Evolutionary conservation across 2,797 vertebrate genomes (phyloP).

Genomic region (Characodon lateralis): DNA sequence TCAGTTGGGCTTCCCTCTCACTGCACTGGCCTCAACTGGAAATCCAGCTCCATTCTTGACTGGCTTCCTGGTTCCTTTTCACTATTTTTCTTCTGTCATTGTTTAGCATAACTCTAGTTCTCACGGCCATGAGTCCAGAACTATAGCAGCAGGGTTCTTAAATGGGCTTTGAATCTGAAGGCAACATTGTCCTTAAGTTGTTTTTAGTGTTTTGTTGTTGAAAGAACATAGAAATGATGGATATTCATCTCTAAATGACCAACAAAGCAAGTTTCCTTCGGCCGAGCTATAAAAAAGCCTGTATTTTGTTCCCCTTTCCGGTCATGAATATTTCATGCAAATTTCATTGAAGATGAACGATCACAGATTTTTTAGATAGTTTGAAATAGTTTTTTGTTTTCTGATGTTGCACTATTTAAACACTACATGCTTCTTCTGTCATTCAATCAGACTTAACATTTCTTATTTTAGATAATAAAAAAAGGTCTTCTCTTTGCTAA

Average conservation of each 20-base stretch:
- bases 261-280: not conserved
- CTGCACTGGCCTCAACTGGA: conserved; percentile 7
- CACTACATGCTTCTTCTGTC: too few species aligned
- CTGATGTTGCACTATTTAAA: too few species aligned
- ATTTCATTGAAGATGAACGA: not conserved
- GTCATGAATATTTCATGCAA: not conserved
- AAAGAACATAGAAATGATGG: not conserved
- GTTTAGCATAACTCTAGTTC: not conserved
- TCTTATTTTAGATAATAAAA: too few species aligned
- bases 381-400: too few species aligned
- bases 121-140: not conserved
- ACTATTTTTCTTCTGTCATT: not conserved
- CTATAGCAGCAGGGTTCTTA: not conserved
- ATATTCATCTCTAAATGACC: too few species aligned
- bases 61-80: conserved; percentile 14
- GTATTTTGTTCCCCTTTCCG: not conserved
- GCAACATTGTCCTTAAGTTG: not conserved
- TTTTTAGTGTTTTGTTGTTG: not conserved
- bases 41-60: conserved; percentile 21
- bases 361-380: not conserved
- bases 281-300: not conserved
- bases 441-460: too few species aligned
- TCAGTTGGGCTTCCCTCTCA: conserved; percentile 31
- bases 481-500: too few species aligned
- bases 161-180: not conserved